A percentile compares a stretch with the other conserved stretches of the same genome.
phyloP scores from a whole-genome alignment of 2,797 vertebrate genomes.

The Myotis planiceps region DNA sequence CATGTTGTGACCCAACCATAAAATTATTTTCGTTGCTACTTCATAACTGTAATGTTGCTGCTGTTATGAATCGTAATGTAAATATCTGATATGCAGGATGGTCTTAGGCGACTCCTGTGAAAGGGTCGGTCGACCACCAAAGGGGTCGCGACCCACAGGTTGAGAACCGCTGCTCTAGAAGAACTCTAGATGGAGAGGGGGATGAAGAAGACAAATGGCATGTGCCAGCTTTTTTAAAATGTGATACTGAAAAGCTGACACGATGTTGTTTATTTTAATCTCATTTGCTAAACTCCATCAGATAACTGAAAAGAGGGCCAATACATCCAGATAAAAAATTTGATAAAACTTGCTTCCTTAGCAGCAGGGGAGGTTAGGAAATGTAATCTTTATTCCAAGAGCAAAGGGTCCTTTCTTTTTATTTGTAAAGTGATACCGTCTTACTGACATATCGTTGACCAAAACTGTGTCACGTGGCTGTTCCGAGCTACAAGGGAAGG shows the following conservation, averaged over 20 bases:
- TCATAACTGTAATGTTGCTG: too few species aligned
- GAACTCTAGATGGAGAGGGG: background rate
- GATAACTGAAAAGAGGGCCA: background rate
- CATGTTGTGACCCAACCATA: too few species aligned
- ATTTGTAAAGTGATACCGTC: background rate
- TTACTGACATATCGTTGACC: background rate
- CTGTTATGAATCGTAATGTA: too few species aligned
- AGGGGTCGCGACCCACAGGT: too few species aligned
- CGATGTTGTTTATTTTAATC: background rate
- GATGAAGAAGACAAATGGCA: background rate
- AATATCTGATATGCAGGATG: too few species aligned
- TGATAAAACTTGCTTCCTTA: slow-evolving; percentile 30
- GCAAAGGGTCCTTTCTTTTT: background rate
- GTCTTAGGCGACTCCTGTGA: too few species aligned
- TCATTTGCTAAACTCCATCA: slow-evolving; percentile 15
- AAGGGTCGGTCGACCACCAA: too few species aligned
- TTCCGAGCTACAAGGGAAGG: background rate
- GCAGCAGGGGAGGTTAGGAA: background rate
- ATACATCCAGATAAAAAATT: background rate
- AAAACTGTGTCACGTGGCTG: background rate
- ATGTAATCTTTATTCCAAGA: background rate
- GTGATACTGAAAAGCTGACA: background rate
- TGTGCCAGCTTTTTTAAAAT: background rate
- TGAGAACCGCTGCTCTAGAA: background rate
- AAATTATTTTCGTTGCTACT: too few species aligned